Percentiles rank a stretch among this genome's conserved stretches.
Evolutionary conservation across 2,113 vertebrate species (phyloP).

Genomic region (Perognathus longimembris): DNA sequence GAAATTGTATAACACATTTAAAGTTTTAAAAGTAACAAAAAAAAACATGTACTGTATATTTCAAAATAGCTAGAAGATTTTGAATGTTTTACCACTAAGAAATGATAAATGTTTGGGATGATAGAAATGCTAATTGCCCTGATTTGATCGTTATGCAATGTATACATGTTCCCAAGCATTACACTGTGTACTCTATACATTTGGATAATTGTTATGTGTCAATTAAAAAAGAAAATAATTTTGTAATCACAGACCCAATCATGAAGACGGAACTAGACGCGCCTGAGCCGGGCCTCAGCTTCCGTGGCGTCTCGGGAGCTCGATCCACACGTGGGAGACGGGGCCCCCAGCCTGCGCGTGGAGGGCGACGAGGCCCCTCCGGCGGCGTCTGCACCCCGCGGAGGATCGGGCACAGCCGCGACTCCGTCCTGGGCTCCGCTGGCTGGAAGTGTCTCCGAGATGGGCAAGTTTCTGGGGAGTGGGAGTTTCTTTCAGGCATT

Average conservation of each 20-base stretch:
- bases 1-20: neutral
- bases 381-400: too few relatives aligned
- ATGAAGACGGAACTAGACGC: rapidly evolving
- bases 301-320: rapidly evolving
- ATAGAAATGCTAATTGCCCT: neutral
- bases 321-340: neutral
- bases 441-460: neutral
- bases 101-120: neutral
- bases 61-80: neutral
- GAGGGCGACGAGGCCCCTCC: too few relatives aligned
- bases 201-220: neutral
- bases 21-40: constrained; percentile 38
- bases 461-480: neutral
- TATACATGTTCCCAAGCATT: too few relatives aligned
- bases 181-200: too few relatives aligned
- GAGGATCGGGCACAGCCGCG: too few relatives aligned
- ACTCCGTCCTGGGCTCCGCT: too few relatives aligned
- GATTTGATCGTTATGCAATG: neutral
- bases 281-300: rapidly evolving
- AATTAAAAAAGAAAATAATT: neutral
- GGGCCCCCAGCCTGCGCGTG: too few relatives aligned
- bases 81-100: neutral
- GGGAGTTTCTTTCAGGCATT: rapidly evolving
- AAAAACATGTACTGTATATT: neutral
- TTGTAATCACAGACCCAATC: neutral